Evolutionary conservation across 2,797 vertebrate species (phyloP), one percentile per base, ranked within the genome.

Genomic region (Hyperoplus immaculatus): DNA sequence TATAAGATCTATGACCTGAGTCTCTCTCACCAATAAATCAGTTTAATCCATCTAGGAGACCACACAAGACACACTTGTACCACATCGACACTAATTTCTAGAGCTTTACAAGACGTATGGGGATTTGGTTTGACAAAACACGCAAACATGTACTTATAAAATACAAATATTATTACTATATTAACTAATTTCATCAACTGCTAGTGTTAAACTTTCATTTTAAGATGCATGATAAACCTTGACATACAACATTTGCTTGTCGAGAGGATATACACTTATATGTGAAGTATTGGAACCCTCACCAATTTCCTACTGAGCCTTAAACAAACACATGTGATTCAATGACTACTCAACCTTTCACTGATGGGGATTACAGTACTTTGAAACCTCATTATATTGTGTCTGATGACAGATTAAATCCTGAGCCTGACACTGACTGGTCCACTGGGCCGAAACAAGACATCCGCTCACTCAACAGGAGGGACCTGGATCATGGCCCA

Each of bases 261-360:
- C 8, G 1, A 68, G 60, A 65, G 56, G 68, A 62, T 66, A 65
- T 39, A 51, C 75, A 63, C 6, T 56, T 57, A 75, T 80, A 49
- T 69, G 36, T 76, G 69, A 75, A 72, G 86, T 72, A 66, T 73
- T 76, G 62, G 62, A 82, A 55, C 69, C 18, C 16, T 70, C 57
- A 60, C 54, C 61, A 46, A 6, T 58, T 76, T 77, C 80, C 69
- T 3, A 4, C 80, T 75, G 85, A 83, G 80, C 53, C 64, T 81
- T 77, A 89, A 88, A 83, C 77, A 81, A 89, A 89, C 87, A 87
- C 76, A 63, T 36, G 41, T 87, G 83, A 85, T 80, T 69, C n/a
- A 0, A 61, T 80, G 67, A 83, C 72, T 77, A 67, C 64, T 84
- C 80, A 81, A 65, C 39, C 77, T 69, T 81, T 66, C 53, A 56